Conservation (phyloP, 2,888 invertebrate species). For the Ophioninae sp. region DNA sequence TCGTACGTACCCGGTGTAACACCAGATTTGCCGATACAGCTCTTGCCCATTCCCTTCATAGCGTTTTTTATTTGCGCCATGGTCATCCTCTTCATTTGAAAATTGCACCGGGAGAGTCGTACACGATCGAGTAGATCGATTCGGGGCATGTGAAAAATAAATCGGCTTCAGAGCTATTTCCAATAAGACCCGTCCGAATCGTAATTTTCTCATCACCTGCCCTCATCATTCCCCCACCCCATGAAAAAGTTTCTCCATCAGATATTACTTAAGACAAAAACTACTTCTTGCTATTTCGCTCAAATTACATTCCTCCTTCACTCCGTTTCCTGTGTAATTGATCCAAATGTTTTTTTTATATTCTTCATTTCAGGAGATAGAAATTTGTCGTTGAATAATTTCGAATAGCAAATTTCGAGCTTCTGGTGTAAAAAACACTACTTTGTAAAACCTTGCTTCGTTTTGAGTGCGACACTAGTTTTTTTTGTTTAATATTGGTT, state of each 20-base stretch:
- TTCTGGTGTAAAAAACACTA: too few species aligned
- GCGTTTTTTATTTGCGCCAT: constrained; percentile 85
- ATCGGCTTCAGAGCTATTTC: constrained; percentile 33
- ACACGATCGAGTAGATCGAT: background rate
- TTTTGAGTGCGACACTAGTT: too few species aligned
- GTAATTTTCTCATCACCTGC: constrained; percentile 1
- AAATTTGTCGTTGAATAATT: too few species aligned
- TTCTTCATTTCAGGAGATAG: too few species aligned
- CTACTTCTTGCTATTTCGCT: too few species aligned
- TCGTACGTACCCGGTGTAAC: constrained; percentile 82
- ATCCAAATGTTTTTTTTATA: too few species aligned
- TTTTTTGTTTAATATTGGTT: too few species aligned
- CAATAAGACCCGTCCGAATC: constrained; percentile 31
- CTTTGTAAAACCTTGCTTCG: too few species aligned
- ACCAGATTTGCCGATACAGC: constrained; percentile 85
- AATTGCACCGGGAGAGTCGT: constrained; percentile 1
- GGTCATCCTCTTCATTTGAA: constrained; percentile 63
- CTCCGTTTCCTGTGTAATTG: too few species aligned
- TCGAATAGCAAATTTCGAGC: too few species aligned
- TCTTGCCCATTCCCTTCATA: constrained; percentile 84
- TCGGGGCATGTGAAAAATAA: constrained; percentile 25
- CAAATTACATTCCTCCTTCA: too few species aligned
- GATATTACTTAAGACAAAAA: too few species aligned
- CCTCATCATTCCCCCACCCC: background rate
- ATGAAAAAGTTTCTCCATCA: background rate